Conservation (phyloP, 2,797 vertebrate species). For the Helostoma temminkii region DNA sequence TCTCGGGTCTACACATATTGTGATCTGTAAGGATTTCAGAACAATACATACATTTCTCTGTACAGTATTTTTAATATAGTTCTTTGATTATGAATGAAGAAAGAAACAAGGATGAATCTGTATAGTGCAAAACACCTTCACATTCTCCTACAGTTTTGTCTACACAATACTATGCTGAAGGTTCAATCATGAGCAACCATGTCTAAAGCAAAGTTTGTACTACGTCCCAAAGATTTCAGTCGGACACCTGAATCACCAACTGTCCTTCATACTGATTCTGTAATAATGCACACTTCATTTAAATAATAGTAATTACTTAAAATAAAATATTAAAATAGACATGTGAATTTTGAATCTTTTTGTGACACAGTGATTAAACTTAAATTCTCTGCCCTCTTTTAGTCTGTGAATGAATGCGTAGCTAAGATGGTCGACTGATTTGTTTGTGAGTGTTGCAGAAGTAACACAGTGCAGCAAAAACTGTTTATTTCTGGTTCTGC, state of each 20-base stretch:
- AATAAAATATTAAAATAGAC: constrained; percentile 49
- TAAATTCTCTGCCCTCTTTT: background rate
- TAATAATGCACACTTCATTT: constrained; percentile 37
- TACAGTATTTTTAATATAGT: constrained; percentile 56
- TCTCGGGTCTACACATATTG: constrained; percentile 25
- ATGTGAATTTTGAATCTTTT: constrained; percentile 1
- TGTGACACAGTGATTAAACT: constrained; percentile 52
- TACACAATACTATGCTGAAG: constrained; percentile 34
- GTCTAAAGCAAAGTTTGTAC: constrained; percentile 12
- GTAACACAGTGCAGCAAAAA: constrained; percentile 1
- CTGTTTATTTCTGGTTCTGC: constrained; percentile 85
- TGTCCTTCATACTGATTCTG: constrained; percentile 57
- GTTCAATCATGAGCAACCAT: constrained; percentile 23
- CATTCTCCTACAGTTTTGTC: constrained; percentile 41
- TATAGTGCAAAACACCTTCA: constrained; percentile 70
- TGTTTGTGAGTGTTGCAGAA: constrained; percentile 18
- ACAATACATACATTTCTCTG: constrained; percentile 54
- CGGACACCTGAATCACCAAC: constrained; percentile 24
- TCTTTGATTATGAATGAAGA: constrained; percentile 38
- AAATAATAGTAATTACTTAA: constrained; percentile 55
- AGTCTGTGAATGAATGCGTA: constrained; percentile 44
- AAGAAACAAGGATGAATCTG: constrained; percentile 48
- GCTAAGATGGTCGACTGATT: constrained; percentile 17
- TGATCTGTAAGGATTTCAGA: constrained; percentile 46
- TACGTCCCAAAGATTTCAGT: constrained; percentile 37